phyloP scores from a whole-genome alignment of 2,888 invertebrate genomes.

The Lepeophtheirus nordmannii region DNA sequence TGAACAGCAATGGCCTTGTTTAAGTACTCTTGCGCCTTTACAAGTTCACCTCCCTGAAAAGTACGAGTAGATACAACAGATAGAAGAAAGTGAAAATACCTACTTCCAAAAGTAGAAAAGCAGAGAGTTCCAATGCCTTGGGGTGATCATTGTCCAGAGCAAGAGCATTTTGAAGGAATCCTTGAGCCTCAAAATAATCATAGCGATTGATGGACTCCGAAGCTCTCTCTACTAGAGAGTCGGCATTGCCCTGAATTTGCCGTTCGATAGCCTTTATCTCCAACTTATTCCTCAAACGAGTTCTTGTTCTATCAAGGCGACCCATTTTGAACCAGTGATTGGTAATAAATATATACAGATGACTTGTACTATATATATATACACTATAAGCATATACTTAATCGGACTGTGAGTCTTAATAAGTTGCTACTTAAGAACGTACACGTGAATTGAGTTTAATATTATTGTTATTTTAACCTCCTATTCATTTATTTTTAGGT shows the following conservation, averaged over 20 bases:
- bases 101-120: neutral
- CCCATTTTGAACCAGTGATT: neutral
- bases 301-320: neutral
- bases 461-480: too few species aligned
- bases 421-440: too few species aligned
- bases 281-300: neutral
- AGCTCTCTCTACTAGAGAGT: neutral
- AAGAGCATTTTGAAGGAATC: neutral
- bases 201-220: neutral
- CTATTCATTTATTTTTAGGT: too few species aligned
- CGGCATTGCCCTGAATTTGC: neutral
- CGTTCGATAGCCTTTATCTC: neutral
- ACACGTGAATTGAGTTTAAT: too few species aligned
- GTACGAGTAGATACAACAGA: neutral
- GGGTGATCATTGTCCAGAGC: conserved; percentile 7
- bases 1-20: conserved; percentile 32
- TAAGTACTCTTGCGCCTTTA: conserved; percentile 31
- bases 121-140: conserved; percentile 14
- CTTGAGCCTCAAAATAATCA: conserved; percentile 3
- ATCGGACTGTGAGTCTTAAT: too few species aligned
- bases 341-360: too few species aligned
- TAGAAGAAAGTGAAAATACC: neutral
- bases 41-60: conserved; percentile 34
- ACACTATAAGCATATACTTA: too few species aligned
- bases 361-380: too few species aligned